Evolutionary conservation across 1,140 invertebrate genomes (phyloP), one percentile per base, ranked within the genome.

Genomic region (Heliothis subflexa): DNA sequence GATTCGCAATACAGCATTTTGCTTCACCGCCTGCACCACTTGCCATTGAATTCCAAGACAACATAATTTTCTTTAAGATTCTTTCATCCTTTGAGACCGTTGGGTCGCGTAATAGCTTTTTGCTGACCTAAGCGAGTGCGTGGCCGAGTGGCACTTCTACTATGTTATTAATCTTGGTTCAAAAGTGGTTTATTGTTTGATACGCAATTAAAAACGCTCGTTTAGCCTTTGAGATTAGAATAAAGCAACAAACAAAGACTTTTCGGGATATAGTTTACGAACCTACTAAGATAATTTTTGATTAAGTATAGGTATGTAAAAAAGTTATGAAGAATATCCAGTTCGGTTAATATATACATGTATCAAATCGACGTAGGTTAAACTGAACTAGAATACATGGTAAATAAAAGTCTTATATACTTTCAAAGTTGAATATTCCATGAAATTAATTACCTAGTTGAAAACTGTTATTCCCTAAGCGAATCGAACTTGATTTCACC

Each of bases 41-140:
- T 73, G 11, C 28, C 9, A 21, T 52, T 54, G 66, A 54, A 71
- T 71, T 25, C 25, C 9, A 73, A 59, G 54, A 49, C 54, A 73
- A 73, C 71, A 59, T 59, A 25, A 47, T 59, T 73, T 73, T 59
- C 55, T 73, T 66, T 45, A 57, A 72, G 54, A 57, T 55, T n/a
- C 54, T 57, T 73, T 59, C 54, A 47, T 33, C 71, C 54, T 57
- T 72, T 72, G 71, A 59, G 25, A 16, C 7, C 9, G 5, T 13
- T 25, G 25, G 16, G 25, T n/a, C 14, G 52, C 50, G 33, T 59
- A 73, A 73, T 73, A 49, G 71, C 28, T 73, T 73, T 73, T 59
- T 59, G 55, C 71, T 57, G 54, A 73, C 71, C 10, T 21, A 59
- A 49, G 33, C 40, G 55, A 57, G 71, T 59, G 16, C 13, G 28